These are phyloP conservation scores for Drosophila anomalata DNA, from an alignment of 2,888 invertebrate species.

Conservation along the genomic window DNA sequence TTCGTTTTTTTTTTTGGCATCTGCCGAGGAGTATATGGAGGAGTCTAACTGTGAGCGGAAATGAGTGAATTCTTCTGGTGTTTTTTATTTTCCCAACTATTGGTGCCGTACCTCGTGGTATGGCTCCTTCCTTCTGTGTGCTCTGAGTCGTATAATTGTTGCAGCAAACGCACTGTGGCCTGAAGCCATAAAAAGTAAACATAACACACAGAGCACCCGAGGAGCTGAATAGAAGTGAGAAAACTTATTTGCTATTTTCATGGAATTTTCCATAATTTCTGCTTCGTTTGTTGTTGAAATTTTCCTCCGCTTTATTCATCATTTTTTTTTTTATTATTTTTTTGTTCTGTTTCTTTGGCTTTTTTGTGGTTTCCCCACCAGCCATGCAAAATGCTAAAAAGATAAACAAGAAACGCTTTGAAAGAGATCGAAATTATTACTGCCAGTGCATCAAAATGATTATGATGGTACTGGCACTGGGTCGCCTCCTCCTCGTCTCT, in stretches of 20 bases:
- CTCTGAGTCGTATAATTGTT: slow-evolving; percentile 77
- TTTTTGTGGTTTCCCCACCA: slow-evolving; percentile 55
- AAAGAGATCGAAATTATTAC: slow-evolving; percentile 42
- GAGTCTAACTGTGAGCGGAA: slow-evolving; percentile 63
- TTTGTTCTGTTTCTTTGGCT: too few relatives aligned
- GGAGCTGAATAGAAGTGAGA: slow-evolving; percentile 54
- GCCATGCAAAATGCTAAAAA: slow-evolving; percentile 66
- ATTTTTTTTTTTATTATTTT: slow-evolving; percentile 13
- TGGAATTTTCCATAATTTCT: slow-evolving; percentile 78
- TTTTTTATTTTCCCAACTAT: slow-evolving; percentile 52
- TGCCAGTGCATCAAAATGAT: slow-evolving; percentile 45
- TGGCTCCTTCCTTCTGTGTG: slow-evolving; percentile 45
- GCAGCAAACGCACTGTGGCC: slow-evolving; percentile 74
- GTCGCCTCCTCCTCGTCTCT: slow-evolving; percentile 7
- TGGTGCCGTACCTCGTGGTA: slow-evolving; percentile 15
- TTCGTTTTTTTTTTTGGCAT: slow-evolving; percentile 23
- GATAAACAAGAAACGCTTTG: slow-evolving; percentile 59
- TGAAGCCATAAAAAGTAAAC: slow-evolving; percentile 76
- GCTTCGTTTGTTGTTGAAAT: slow-evolving; percentile 60
- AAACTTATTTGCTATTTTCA: slow-evolving; percentile 79
- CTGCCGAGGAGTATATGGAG: slow-evolving; percentile 20
- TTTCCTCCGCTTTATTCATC: slow-evolving; percentile 20
- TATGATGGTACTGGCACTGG: slow-evolving; percentile 26
- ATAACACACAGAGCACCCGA: slow-evolving; percentile 48
- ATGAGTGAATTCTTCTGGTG: slow-evolving; percentile 68